Evolutionary conservation across 2,888 invertebrate species (phyloP).

Genomic region (Microplitis manilae): DNA sequence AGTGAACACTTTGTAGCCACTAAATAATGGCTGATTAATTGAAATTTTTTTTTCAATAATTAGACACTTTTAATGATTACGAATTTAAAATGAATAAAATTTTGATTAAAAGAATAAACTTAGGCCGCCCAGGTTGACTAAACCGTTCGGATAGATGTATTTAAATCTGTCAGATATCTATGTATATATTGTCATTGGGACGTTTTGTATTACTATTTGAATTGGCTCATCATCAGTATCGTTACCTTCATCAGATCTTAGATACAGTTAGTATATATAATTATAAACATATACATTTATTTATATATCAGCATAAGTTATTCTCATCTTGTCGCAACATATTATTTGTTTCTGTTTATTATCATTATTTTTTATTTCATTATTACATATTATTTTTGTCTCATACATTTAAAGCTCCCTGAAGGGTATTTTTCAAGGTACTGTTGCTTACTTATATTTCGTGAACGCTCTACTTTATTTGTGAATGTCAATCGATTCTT

Average conservation of each 20-base stretch:
- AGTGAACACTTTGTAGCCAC: slow-evolving; percentile 34
- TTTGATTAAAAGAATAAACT: slow-evolving; percentile 53
- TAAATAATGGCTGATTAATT: not conserved
- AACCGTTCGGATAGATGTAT: slow-evolving; percentile 50
- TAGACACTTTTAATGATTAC: not conserved
- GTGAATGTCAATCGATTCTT: not conserved
- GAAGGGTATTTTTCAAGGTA: slow-evolving; percentile 31
- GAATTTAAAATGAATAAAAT: not conserved
- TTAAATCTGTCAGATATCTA: slow-evolving; percentile 50
- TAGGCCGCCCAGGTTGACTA: slow-evolving; percentile 56
- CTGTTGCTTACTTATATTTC: slow-evolving; percentile 22
- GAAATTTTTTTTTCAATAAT: not conserved
- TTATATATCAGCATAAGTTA: slow-evolving; percentile 1
- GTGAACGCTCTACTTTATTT: slow-evolving; percentile 9
- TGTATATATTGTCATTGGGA: slow-evolving; percentile 66
- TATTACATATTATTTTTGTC: not conserved
- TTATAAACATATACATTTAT: slow-evolving; percentile 15
- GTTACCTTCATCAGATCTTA: slow-evolving; percentile 35
- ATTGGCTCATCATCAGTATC: slow-evolving; percentile 55
- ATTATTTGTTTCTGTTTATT: not conserved
- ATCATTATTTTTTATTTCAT: not conserved
- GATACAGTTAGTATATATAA: too few relatives aligned
- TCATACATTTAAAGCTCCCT: slow-evolving; percentile 8
- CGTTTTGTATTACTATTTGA: slow-evolving; percentile 66
- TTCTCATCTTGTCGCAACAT: slow-evolving; percentile 12